Percentiles rank a stretch among this genome's conserved stretches.
These are phyloP conservation scores for Sinocyclocheilus anshuiensis DNA, from an alignment of 2,113 vertebrate genomes.

Conservation along the genomic window DNA sequence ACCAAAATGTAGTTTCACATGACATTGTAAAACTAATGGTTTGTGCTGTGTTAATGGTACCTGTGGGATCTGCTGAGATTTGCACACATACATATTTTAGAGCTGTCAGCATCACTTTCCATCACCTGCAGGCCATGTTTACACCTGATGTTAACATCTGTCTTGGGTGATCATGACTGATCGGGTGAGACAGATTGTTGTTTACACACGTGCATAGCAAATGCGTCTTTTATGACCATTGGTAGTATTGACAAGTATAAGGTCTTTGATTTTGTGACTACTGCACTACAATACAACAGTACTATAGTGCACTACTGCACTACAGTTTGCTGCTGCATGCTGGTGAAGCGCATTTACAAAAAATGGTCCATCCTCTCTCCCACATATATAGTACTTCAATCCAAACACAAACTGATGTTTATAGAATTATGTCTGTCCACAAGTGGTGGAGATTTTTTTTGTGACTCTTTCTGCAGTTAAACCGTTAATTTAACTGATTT, in stretches of 20 bases:
- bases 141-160: conserved; percentile 8
- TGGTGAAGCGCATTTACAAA: neutral
- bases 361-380: neutral
- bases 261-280: neutral
- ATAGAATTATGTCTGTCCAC: neutral
- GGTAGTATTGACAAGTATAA: neutral
- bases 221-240: neutral
- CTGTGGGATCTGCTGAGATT: conserved; percentile 11
- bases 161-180: neutral
- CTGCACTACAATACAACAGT: neutral
- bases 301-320: neutral
- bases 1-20: neutral
- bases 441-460: neutral
- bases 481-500: neutral
- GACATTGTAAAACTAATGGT: conserved; percentile 16
- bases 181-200: neutral
- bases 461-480: neutral
- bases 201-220: neutral
- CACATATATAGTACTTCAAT: neutral
- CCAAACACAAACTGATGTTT: neutral
- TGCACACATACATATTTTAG: conserved; percentile 16
- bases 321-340: neutral
- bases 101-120: neutral
- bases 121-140: conserved; percentile 10
- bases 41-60: conserved; percentile 11